These are phyloP conservation scores for Lacerta bilineata DNA, from an alignment of 2,797 vertebrate genomes.

Conservation along the genomic window DNA sequence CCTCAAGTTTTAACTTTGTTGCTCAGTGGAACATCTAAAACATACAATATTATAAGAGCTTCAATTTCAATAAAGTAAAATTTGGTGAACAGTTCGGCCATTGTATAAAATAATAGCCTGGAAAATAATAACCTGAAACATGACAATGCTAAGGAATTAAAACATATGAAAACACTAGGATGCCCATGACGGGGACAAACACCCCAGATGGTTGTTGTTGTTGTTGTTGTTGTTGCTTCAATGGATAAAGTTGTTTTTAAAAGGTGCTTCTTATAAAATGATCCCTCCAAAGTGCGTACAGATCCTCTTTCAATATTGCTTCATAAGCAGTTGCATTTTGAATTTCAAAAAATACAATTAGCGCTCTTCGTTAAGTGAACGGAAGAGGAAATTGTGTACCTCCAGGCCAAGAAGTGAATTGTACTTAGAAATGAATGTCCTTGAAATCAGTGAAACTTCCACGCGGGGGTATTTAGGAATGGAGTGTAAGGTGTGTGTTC, in stretches of 20 bases:
- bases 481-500: too few relatives aligned
- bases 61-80: slow-evolving; percentile 73
- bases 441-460: not conserved
- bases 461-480: not conserved
- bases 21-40: slow-evolving; percentile 8
- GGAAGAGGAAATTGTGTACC: not conserved
- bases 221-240: too few relatives aligned
- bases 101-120: slow-evolving; percentile 62
- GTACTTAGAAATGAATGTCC: slow-evolving; percentile 1
- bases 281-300: not conserved
- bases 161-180: slow-evolving; percentile 63
- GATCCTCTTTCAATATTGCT: not conserved
- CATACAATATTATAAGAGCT: slow-evolving; percentile 51
- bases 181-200: slow-evolving; percentile 57
- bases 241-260: not conserved
- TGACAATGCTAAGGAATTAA: slow-evolving; percentile 69
- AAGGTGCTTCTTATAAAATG: slow-evolving; percentile 33
- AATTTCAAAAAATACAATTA: not conserved
- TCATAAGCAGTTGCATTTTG: not conserved
- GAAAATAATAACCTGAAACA: slow-evolving; percentile 45
- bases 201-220: not conserved
- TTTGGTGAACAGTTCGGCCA: slow-evolving; percentile 66
- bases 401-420: not conserved
- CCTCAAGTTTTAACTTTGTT: slow-evolving; percentile 33
- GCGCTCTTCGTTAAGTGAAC: not conserved